Conservation (phyloP, 2,113 vertebrate species). For the Carassius gibelio region DNA sequence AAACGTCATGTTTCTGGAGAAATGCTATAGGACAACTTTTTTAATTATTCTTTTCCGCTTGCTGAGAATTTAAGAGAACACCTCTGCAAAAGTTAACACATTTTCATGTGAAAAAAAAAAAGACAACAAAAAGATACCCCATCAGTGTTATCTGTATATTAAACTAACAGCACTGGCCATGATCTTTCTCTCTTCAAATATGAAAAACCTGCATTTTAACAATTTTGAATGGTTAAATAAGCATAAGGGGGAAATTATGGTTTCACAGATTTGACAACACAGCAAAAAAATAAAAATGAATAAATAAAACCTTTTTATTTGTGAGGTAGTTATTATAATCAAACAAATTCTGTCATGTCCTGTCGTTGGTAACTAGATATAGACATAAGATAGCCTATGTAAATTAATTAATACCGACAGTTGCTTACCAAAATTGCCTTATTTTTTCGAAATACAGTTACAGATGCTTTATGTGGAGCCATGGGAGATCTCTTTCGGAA, state of each 20-base stretch:
- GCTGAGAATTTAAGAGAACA: background rate
- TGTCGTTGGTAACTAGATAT: background rate
- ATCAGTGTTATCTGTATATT: background rate
- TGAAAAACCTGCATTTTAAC: background rate
- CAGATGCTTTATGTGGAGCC: background rate
- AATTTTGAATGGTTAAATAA: background rate
- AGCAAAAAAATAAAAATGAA: background rate
- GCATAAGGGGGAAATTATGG: background rate
- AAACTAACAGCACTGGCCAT: background rate
- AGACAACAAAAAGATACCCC: background rate
- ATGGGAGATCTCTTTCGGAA: background rate
- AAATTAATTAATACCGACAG: background rate
- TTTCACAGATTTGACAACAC: background rate
- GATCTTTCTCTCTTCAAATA: background rate
- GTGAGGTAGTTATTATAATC: background rate
- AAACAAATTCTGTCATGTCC: background rate
- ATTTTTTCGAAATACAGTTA: background rate
- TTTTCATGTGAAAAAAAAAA: background rate
- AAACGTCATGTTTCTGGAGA: background rate
- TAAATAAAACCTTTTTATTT: background rate
- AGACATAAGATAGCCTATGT: background rate
- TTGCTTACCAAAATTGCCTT: background rate
- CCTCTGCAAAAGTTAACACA: background rate
- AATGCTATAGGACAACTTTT: background rate
- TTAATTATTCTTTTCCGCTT: background rate